A percentile compares a stretch with the other conserved stretches of the same genome.
Conservation (phyloP, 2,888 invertebrate species). For the Petrolisthes cinctipes region DNA sequence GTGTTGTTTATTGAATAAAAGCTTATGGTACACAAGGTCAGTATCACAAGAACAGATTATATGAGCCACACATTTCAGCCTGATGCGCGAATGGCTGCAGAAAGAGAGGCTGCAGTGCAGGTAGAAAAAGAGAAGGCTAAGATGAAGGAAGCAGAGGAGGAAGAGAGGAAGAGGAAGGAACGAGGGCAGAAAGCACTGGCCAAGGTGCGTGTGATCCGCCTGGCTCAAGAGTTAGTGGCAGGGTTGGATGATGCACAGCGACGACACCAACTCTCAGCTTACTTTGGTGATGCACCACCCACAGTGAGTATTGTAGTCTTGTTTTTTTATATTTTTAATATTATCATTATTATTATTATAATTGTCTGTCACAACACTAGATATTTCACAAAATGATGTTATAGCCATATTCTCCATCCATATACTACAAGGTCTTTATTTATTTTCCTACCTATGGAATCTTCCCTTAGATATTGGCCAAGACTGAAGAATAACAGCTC, state of each 20-base stretch:
- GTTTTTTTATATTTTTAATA: not conserved
- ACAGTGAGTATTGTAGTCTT: conserved; percentile 7
- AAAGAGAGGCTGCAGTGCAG: conserved; percentile 4
- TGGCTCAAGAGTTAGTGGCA: conserved; percentile 6
- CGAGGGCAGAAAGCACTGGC: conserved; percentile 29
- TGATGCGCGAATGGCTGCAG: conserved; percentile 27
- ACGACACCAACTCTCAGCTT: conserved; percentile 27
- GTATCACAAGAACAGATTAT: too few species aligned
- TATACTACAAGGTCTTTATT: too few species aligned
- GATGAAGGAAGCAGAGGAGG: conserved; percentile 4
- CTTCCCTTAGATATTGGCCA: too few species aligned
- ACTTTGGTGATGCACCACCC: conserved; percentile 9
- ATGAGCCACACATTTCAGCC: conserved; percentile 8
- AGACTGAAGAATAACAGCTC: too few species aligned
- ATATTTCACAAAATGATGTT: too few species aligned
- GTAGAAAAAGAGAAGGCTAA: conserved; percentile 5
- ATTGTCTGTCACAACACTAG: too few species aligned
- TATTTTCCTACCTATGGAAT: too few species aligned
- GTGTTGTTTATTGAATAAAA: too few species aligned
- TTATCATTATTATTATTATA: not conserved
- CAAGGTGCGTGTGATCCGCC: conserved; percentile 33
- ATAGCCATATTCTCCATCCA: too few species aligned
- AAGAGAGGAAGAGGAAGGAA: conserved; percentile 8
- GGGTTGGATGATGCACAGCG: conserved; percentile 33
- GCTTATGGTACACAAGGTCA: too few species aligned